Evolutionary conservation across 2,113 vertebrate genomes (phyloP).

Genomic region (Xiphias gladius): DNA sequence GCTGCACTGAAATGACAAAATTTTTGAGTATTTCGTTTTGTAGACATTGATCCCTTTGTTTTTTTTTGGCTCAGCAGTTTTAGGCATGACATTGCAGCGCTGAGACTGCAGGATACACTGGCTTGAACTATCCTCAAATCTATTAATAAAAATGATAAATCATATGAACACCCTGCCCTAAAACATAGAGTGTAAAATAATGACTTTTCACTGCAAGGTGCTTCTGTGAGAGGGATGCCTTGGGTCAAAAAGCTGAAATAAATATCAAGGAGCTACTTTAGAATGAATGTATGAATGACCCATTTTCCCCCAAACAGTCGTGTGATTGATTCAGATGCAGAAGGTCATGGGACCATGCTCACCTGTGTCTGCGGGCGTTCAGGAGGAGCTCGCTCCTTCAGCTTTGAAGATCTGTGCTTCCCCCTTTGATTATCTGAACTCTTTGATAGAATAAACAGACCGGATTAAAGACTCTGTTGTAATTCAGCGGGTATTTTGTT

Average conservation of each 20-base stretch:
- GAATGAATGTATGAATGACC: slow-evolving; percentile 53
- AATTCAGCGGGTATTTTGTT: background rate
- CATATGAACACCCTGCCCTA: slow-evolving; percentile 54
- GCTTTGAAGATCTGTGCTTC: slow-evolving; percentile 63
- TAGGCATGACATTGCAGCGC: slow-evolving; percentile 31
- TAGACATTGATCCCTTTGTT: slow-evolving; percentile 18
- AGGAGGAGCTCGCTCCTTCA: slow-evolving; percentile 46
- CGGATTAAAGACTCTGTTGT: background rate
- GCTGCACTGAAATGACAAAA: slow-evolving; percentile 6
- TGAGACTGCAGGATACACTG: slow-evolving; percentile 28
- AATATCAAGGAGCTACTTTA: slow-evolving; percentile 37
- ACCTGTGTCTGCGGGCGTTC: slow-evolving; percentile 75
- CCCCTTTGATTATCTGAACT: slow-evolving; percentile 58
- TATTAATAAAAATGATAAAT: slow-evolving; percentile 67
- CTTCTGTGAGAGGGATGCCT: slow-evolving; percentile 8
- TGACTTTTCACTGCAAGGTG: slow-evolving; percentile 34
- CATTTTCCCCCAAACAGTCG: slow-evolving; percentile 42
- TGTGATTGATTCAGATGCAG: slow-evolving; percentile 35
- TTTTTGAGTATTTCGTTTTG: slow-evolving; percentile 14
- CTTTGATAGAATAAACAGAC: slow-evolving; percentile 51
- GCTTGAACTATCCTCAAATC: slow-evolving; percentile 32
- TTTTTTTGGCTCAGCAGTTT: slow-evolving; percentile 39
- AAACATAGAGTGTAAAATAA: slow-evolving; percentile 53
- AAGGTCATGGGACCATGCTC: slow-evolving; percentile 29
- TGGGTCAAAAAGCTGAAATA: slow-evolving; percentile 33